Conservation (phyloP, 2,888 invertebrate species). For the Spodoptera exigua region DNA sequence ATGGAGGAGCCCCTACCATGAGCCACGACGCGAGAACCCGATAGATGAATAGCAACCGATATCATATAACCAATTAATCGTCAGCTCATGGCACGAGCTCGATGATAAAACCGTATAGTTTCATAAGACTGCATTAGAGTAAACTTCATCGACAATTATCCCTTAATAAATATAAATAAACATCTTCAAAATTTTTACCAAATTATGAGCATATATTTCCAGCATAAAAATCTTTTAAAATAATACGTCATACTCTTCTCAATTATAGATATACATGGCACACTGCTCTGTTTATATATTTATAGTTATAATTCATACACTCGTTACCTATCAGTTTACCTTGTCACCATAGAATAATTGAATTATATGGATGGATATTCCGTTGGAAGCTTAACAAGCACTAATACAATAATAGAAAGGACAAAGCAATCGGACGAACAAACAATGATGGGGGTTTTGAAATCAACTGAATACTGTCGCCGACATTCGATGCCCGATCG, state of each 20-base stretch:
- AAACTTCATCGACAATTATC: constrained; percentile 77
- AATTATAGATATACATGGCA: constrained; percentile 87
- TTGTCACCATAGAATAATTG: constrained; percentile 89
- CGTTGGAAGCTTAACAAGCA: constrained; percentile 86
- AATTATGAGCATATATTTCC: constrained; percentile 88
- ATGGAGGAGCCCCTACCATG: constrained; percentile 47
- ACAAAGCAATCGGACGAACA: constrained; percentile 59
- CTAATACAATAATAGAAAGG: constrained; percentile 69
- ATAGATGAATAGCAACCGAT: constrained; percentile 20
- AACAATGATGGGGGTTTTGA: constrained; percentile 29
- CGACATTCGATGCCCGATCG: constrained; percentile 78
- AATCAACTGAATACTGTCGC: constrained; percentile 66
- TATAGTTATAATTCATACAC: constrained; percentile 78
- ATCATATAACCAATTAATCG: constrained; percentile 19
- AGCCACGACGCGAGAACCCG: constrained; percentile 14
- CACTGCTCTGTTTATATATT: constrained; percentile 84
- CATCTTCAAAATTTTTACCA: constrained; percentile 87
- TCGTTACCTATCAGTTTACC: constrained; percentile 85
- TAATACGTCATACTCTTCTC: constrained; percentile 84
- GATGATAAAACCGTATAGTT: constrained; percentile 68
- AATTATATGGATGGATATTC: constrained; percentile 88
- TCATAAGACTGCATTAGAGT: constrained; percentile 77
- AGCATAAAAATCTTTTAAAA: constrained; percentile 85
- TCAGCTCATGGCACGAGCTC: constrained; percentile 51
- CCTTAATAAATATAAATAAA: constrained; percentile 86